A percentile compares a stretch with the other conserved stretches of the same genome.
These are phyloP conservation scores for Apistogramma diplotaenia DNA, from an alignment of 2,113 vertebrate species.

Conservation along the genomic window DNA sequence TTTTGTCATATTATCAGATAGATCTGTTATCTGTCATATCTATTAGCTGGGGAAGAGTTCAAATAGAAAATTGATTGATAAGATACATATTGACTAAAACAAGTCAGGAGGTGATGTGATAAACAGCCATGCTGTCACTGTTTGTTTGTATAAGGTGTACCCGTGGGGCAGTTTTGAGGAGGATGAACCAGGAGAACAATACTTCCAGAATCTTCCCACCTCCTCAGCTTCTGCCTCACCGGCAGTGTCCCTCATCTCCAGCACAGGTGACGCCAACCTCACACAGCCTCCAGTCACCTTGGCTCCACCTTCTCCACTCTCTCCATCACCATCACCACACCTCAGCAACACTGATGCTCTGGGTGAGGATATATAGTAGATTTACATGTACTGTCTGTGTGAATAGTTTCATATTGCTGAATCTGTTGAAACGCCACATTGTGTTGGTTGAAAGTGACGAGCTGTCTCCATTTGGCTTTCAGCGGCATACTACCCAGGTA, in stretches of 20 bases:
- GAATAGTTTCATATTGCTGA: neutral
- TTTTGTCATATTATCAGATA: too few relatives aligned
- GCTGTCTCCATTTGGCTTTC: neutral
- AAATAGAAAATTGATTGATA: too few relatives aligned
- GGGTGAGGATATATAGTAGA: constrained; percentile 38
- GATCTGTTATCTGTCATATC: too few relatives aligned
- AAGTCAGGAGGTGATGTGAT: too few relatives aligned
- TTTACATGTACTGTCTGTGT: neutral
- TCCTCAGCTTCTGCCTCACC: constrained; percentile 67
- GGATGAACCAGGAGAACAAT: constrained; percentile 94
- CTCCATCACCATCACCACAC: constrained; percentile 66
- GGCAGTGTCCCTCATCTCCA: constrained; percentile 76
- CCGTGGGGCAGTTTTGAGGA: constrained; percentile 91
- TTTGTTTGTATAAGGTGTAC: constrained; percentile 51
- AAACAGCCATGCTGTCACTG: neutral
- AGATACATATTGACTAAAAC: too few relatives aligned
- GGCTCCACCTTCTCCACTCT: constrained; percentile 35
- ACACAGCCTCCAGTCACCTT: constrained; percentile 3
- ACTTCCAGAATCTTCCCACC: constrained; percentile 92
- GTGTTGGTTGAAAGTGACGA: neutral
- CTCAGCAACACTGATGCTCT: constrained; percentile 71
- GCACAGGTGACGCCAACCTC: neutral
- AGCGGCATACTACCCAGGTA: constrained; percentile 92
- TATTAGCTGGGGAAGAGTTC: too few relatives aligned
- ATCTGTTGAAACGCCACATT: neutral